Conservation (phyloP, 2,113 vertebrate species). For the Machaerirhynchus nigripectus region DNA sequence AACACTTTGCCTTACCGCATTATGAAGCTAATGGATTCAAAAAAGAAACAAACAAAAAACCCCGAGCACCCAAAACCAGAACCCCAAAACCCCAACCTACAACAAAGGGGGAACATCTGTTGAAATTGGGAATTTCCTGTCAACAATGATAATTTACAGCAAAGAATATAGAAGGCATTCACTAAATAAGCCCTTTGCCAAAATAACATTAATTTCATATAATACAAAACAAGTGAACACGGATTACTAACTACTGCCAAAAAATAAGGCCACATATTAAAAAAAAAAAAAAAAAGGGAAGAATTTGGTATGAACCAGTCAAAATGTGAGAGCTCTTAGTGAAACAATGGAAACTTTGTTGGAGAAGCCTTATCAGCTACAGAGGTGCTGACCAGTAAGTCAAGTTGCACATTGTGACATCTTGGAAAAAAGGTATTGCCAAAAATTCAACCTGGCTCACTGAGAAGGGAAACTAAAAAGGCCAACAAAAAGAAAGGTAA, state of each 20-base stretch:
- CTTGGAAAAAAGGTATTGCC: neutral
- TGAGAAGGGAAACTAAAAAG: neutral
- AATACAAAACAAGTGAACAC: neutral
- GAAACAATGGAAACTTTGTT: neutral
- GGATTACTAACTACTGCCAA: neutral
- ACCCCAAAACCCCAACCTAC: neutral
- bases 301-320: neutral
- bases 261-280: neutral
- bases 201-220: neutral
- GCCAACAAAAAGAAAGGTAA: neutral
- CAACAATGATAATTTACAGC: neutral
- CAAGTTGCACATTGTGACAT: neutral
- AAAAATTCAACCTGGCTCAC: neutral
- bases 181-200: neutral
- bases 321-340: neutral
- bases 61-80: neutral
- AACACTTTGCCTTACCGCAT: neutral
- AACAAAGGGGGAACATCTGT: neutral
- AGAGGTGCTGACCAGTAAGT: neutral
- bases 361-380: neutral
- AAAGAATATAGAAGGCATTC: neutral
- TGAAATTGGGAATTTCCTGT: neutral
- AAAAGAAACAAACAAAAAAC: neutral
- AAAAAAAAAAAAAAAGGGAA: neutral
- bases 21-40: neutral